These are phyloP conservation scores for Chironomus tentans DNA, from an alignment of 2,888 invertebrate species.

Conservation along the genomic window DNA sequence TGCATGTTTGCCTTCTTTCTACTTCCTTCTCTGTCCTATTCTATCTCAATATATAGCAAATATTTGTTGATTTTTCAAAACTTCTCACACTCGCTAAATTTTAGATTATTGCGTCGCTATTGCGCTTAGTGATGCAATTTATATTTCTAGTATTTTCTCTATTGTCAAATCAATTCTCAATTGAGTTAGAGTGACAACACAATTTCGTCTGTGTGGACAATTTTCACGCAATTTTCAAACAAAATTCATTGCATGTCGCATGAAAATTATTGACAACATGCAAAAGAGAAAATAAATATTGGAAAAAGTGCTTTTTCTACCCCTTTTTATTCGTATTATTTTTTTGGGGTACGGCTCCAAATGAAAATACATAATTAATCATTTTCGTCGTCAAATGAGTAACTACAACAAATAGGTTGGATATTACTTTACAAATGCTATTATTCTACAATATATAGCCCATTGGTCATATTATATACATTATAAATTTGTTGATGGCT, in stretches of 20 bases:
- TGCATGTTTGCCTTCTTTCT: neutral
- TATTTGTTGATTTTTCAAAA: neutral
- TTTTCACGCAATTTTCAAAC: slow-evolving; percentile 18
- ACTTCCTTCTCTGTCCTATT: neutral
- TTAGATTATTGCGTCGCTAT: neutral
- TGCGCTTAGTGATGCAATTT: neutral
- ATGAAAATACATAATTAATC: slow-evolving; percentile 21
- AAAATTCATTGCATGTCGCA: neutral
- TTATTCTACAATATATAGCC: neutral
- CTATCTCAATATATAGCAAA: no score
- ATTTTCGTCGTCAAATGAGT: neutral
- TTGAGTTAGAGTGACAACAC: neutral
- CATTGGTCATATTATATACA: neutral
- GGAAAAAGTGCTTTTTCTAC: neutral
- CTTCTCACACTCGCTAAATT: neutral
- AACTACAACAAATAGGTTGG: slow-evolving; percentile 15
- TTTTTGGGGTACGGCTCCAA: neutral
- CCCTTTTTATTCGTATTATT: neutral
- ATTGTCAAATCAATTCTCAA: slow-evolving; percentile 2
- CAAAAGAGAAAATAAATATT: neutral
- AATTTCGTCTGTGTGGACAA: neutral
- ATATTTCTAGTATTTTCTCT: neutral
- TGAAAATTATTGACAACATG: slow-evolving; percentile 10
- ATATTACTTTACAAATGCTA: neutral
- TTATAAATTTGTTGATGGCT: neutral